These are phyloP conservation scores for Drosophila sechellia DNA, from an alignment of 1,140 invertebrate genomes.

Conservation along the genomic window DNA sequence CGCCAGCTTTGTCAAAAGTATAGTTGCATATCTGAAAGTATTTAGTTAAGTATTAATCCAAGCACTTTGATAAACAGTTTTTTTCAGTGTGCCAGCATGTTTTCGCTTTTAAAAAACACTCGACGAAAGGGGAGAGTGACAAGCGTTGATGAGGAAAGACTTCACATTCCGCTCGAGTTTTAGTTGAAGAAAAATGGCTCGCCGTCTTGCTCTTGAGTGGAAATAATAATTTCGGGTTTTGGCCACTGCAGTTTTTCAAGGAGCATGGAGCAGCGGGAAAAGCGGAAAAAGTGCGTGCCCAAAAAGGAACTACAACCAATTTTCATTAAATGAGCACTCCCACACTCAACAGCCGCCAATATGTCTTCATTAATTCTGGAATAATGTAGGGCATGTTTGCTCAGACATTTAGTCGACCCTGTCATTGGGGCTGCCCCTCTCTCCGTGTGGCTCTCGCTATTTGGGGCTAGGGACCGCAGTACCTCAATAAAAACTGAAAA, in stretches of 20 bases:
- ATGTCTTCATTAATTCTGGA: slow-evolving; percentile 77
- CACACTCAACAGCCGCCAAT: slow-evolving; percentile 50
- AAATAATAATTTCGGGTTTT: slow-evolving; percentile 73
- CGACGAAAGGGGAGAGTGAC: slow-evolving; percentile 31
- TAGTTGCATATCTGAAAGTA: too few species aligned
- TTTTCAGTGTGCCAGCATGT: slow-evolving; percentile 27
- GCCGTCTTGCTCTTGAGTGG: slow-evolving; percentile 46
- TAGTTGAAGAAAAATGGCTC: slow-evolving; percentile 63
- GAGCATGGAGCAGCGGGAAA: background rate
- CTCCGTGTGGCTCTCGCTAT: slow-evolving; percentile 2
- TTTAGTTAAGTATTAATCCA: too few species aligned
- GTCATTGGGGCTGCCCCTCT: slow-evolving; percentile 8
- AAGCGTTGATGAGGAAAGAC: slow-evolving; percentile 51
- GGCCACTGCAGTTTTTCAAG: slow-evolving; percentile 53
- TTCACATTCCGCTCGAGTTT: slow-evolving; percentile 10
- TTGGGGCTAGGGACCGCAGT: slow-evolving; percentile 11
- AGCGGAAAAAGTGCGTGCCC: slow-evolving; percentile 27
- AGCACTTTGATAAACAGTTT: background rate
- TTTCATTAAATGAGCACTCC: slow-evolving; percentile 56
- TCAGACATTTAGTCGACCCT: slow-evolving; percentile 61
- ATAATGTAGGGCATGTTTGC: slow-evolving; percentile 74
- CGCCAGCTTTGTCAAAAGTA: too few species aligned
- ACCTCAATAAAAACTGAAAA: slow-evolving; percentile 60
- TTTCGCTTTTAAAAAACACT: slow-evolving; percentile 42
- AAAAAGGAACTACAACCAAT: slow-evolving; percentile 53